These are phyloP conservation scores for Schizopygopsis malacanthus DNA, from an alignment of 2,797 vertebrate genomes.

Conservation along the genomic window DNA sequence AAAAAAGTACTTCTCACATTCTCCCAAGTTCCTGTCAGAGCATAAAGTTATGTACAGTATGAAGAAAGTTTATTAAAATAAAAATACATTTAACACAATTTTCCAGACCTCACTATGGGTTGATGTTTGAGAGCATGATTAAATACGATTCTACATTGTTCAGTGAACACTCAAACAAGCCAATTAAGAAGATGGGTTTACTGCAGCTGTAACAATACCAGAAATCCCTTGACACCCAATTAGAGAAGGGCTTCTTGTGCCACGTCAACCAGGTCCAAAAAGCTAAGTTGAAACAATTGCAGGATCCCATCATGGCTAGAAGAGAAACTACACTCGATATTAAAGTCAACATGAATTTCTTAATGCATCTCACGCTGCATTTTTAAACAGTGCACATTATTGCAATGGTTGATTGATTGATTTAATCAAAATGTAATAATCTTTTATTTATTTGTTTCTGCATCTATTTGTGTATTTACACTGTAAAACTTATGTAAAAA, in stretches of 20 bases:
- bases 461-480: background rate
- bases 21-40: background rate
- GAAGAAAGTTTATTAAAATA: background rate
- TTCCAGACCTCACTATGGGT: background rate
- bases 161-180: slow-evolving; percentile 70
- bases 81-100: background rate
- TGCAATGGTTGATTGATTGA: background rate
- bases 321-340: slow-evolving; percentile 26
- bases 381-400: background rate
- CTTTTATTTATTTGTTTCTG: background rate
- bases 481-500: background rate
- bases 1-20: background rate
- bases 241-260: slow-evolving; percentile 72
- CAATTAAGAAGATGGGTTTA: slow-evolving; percentile 77
- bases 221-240: slow-evolving; percentile 82
- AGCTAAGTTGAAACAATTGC: slow-evolving; percentile 72
- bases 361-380: background rate
- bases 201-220: slow-evolving; percentile 68
- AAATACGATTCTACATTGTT: slow-evolving; percentile 62
- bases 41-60: background rate
- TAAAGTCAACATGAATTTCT: background rate
- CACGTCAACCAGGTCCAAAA: slow-evolving; percentile 68
- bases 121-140: slow-evolving; percentile 45
- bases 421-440: background rate
- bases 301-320: slow-evolving; percentile 68